These are phyloP conservation scores for Coregonus clupeaformis DNA, from an alignment of 2,113 vertebrate genomes.

Conservation along the genomic window DNA sequence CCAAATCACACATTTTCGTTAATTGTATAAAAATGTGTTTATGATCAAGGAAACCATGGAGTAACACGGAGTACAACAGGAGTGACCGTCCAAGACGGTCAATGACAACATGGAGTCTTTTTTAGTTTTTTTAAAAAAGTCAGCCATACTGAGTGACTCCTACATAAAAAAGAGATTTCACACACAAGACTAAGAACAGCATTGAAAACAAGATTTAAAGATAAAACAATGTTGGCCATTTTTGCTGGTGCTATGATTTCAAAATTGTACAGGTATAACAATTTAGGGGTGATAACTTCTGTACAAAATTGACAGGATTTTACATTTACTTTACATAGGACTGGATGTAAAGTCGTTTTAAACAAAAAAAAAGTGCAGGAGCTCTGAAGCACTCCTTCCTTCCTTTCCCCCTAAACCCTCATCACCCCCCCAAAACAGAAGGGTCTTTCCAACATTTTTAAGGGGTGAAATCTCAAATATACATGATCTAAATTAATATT, in stretches of 20 bases:
- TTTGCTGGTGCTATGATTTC: conserved; percentile 69
- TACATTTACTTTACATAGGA: conserved; percentile 51
- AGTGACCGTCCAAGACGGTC: conserved; percentile 69
- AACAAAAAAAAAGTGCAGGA: conserved; percentile 65
- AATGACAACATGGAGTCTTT: conserved; percentile 50
- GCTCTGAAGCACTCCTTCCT: conserved; percentile 30
- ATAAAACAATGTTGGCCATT: conserved; percentile 64
- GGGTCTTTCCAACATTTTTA: too few relatives aligned
- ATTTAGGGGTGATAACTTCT: conserved; percentile 51
- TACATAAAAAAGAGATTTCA: conserved; percentile 60
- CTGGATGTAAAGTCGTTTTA: conserved; percentile 48
- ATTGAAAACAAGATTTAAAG: conserved; percentile 61
- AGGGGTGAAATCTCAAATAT: conserved; percentile 52
- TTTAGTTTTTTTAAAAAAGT: too few relatives aligned
- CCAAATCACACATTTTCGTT: not conserved
- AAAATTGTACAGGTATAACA: conserved; percentile 39
- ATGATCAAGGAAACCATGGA: conserved; percentile 71
- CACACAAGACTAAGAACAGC: conserved; percentile 41
- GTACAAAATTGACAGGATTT: conserved; percentile 62
- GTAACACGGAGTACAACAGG: conserved; percentile 74
- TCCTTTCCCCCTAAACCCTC: not conserved
- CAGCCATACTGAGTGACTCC: conserved; percentile 38
- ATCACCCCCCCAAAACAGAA: too few relatives aligned
- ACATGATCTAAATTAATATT: conserved; percentile 60
- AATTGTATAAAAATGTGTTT: conserved; percentile 70